phyloP scores from a whole-genome alignment of 2,888 invertebrate species.

The Cynaeus angustus region DNA sequence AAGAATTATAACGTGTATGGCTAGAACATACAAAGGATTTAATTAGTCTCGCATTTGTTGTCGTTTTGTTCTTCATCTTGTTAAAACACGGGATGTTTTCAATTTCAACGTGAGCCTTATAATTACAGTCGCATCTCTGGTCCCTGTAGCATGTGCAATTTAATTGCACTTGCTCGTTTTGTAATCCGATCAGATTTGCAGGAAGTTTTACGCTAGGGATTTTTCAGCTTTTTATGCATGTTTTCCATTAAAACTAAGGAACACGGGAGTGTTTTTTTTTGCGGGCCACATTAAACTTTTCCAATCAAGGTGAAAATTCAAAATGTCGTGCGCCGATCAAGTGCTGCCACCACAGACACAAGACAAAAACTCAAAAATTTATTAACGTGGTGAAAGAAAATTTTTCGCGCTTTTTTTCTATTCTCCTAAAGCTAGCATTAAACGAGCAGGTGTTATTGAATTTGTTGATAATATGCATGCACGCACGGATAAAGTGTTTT shows the following conservation, averaged over 20 bases:
- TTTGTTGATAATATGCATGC: background rate
- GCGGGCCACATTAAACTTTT: constrained; percentile 19
- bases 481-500: background rate
- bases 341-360: constrained; percentile 6
- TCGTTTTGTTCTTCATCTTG: constrained; percentile 15
- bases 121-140: background rate
- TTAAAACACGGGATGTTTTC: constrained; percentile 8
- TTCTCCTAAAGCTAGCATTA: background rate
- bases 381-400: no score
- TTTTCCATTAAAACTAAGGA: background rate
- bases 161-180: constrained; percentile 2
- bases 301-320: constrained; percentile 25
- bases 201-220: background rate
- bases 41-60: constrained; percentile 15
- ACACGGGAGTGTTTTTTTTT: background rate
- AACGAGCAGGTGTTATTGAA: background rate
- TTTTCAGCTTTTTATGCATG: background rate
- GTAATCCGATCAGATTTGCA: background rate
- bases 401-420: background rate
- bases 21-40: constrained; percentile 8
- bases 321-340: constrained; percentile 20
- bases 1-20: background rate
- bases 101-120: constrained; percentile 13
- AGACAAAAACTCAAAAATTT: no score
- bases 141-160: constrained; percentile 8